Evolutionary conservation across 2,888 invertebrate species (phyloP).

Genomic region (Eilema depressum): DNA sequence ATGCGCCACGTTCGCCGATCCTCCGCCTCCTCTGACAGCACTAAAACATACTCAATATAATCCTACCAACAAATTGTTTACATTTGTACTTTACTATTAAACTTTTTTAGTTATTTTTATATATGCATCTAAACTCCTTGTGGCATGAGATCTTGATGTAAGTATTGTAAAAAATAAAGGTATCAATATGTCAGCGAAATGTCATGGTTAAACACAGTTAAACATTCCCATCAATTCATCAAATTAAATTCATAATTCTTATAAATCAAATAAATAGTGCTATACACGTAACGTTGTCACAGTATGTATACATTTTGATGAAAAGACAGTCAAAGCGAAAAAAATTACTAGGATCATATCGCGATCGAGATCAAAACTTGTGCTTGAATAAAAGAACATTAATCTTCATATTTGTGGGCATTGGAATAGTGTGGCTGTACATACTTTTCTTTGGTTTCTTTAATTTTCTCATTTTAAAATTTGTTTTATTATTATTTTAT

Average conservation of each 20-base stretch:
- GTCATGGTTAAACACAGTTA: background rate
- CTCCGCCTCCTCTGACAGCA: too few species aligned
- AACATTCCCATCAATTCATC: background rate
- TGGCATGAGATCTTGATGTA: background rate
- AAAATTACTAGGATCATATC: background rate
- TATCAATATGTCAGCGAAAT: slow-evolving; percentile 1
- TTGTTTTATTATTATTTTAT: slow-evolving; percentile 8
- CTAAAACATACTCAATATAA: too few species aligned
- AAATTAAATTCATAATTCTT: background rate
- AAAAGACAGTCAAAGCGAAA: background rate
- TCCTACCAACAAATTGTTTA: too few species aligned
- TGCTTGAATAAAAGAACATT: background rate
- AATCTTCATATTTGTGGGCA: background rate
- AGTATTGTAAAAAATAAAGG: background rate
- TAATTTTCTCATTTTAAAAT: slow-evolving; percentile 8
- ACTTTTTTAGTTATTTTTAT: background rate
- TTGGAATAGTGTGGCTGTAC: slow-evolving; percentile 3
- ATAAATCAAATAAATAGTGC: background rate
- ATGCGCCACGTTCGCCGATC: too few species aligned
- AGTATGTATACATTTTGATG: slow-evolving; percentile 7
- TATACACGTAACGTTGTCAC: background rate
- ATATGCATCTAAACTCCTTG: background rate
- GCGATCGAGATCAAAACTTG: background rate
- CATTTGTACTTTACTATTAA: too few species aligned
- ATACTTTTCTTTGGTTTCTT: slow-evolving; percentile 8